A percentile compares a stretch with the other conserved stretches of the same genome.
These are phyloP conservation scores for Periophthalmodon schlosseri DNA, from an alignment of 2,113 vertebrate genomes.

Conservation along the genomic window DNA sequence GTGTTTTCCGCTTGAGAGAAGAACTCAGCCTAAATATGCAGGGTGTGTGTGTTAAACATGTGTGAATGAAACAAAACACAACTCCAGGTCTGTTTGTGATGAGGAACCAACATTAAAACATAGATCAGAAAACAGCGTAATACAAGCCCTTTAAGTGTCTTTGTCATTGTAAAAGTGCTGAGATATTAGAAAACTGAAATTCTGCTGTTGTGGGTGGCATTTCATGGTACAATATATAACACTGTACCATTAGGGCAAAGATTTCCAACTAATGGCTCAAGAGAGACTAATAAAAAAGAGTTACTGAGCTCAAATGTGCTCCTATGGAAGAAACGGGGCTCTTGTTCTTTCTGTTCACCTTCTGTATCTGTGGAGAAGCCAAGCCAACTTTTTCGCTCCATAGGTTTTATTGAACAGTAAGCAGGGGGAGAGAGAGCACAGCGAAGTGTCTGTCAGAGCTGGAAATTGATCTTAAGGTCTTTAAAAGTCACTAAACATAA, in stretches of 20 bases:
- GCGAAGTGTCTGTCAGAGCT: background rate
- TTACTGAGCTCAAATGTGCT: background rate
- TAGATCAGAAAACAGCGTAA: no score
- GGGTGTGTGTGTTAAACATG: no score
- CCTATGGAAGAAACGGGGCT: background rate
- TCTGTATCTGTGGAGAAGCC: background rate
- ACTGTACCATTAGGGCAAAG: background rate
- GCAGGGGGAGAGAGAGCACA: no score
- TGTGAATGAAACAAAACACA: no score
- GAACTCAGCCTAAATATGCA: no score
- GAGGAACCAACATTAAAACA: no score
- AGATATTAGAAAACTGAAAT: slow-evolving; percentile 5
- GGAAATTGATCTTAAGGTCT: background rate
- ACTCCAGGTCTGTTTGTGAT: no score
- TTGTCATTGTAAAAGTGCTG: background rate
- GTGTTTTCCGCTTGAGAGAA: no score
- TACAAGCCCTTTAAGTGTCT: no score
- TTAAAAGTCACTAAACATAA: background rate
- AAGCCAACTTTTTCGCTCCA: background rate
- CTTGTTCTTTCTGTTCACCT: background rate
- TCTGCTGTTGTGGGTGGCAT: slow-evolving; percentile 1
- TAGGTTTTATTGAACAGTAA: background rate
- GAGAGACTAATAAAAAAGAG: slow-evolving; percentile 4
- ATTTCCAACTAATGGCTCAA: background rate
- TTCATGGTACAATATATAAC: background rate